A percentile compares a stretch with the other conserved stretches of the same genome.
Conservation (phyloP, 2,888 invertebrate species). For the Trachelus iudaicus region DNA sequence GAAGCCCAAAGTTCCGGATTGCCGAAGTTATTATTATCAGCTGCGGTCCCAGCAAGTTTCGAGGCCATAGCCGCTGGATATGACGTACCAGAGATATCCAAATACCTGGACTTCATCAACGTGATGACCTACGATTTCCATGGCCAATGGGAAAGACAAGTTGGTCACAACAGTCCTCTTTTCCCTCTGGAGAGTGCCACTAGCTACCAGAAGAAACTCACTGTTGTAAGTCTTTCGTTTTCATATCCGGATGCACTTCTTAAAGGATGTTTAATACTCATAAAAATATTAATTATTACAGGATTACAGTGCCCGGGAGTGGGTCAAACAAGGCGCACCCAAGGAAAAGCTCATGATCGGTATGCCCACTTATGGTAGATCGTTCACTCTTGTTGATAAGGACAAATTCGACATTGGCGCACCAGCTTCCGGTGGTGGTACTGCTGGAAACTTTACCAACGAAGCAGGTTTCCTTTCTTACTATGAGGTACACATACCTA, state of each 20-base stretch:
- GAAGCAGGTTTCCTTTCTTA: slow-evolving; percentile 96
- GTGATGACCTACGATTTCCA: slow-evolving; percentile 97
- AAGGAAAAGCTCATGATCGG: slow-evolving; percentile 95
- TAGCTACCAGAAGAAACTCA: slow-evolving; percentile 91
- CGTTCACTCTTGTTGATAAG: slow-evolving; percentile 87
- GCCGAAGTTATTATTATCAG: slow-evolving; percentile 81
- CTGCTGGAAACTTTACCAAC: slow-evolving; percentile 87
- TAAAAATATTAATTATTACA: slow-evolving; percentile 49
- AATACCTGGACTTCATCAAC: slow-evolving; percentile 93
- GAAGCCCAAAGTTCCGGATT: slow-evolving; percentile 90
- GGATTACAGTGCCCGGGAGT: slow-evolving; percentile 91
- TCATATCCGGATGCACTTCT: not conserved
- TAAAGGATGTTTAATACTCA: not conserved
- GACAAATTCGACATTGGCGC: slow-evolving; percentile 94
- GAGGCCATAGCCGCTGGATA: slow-evolving; percentile 95
- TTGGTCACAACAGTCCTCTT: slow-evolving; percentile 92
- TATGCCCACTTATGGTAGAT: slow-evolving; percentile 93
- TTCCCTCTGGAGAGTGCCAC: slow-evolving; percentile 90
- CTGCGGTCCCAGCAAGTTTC: slow-evolving; percentile 92
- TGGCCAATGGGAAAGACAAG: slow-evolving; percentile 93
- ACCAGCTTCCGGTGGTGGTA: slow-evolving; percentile 88
- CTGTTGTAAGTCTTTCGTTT: slow-evolving; percentile 75
- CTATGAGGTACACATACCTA: slow-evolving; percentile 76
- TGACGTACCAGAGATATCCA: slow-evolving; percentile 92
- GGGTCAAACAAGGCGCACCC: slow-evolving; percentile 93